Base-by-base conservation (phyloP, 2,888 invertebrate species). In the Coleophora deauratella region DNA sequence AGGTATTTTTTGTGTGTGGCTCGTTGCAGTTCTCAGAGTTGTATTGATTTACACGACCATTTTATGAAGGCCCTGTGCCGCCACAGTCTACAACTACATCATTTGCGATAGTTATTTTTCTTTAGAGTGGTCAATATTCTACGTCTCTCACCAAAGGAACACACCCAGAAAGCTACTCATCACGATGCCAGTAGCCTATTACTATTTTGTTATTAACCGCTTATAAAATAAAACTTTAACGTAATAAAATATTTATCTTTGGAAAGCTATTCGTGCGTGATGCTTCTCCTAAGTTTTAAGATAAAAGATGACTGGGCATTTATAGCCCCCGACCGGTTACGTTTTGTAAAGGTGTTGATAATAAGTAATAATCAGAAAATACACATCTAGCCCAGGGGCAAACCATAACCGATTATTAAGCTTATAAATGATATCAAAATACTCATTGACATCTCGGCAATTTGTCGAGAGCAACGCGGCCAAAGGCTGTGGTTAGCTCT, bases 1-100 rank as follows among this genome's bases (percentile, higher is more conserved):
- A 64, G 52, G 60, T 55, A 70, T 66, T 72, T 73, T 73, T 64
- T 71, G 66, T 54, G 55, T 49, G 45, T 52, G 21, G 54, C 54
- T 57, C 49, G 59, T 50, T 50, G 44, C 49, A 50, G 52, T 67
- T 59, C 66, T 62, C 61, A 53, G 57, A 54, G 55, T 57, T 64
- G 57, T 71, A 74, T 76, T 73, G 73, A 77, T 78, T 77, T 72
- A 73, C 72, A 57, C 56, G 58, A 56, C 54, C 59, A 58, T 64
- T 62, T 57, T 57, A 58, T 58, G 52, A 57, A 47, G 52, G 51
- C 57, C 61, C 54, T 41, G 42, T 34, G 60, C 63, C 49, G 50
- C 56, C 59, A 64, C 58, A 52, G 63, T 61, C 51, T 43, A 55
- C 60, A 62, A 69, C 66, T 60, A 68, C 71, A 66, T 66, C 66